phyloP scores from a whole-genome alignment of 2,113 vertebrate species.

The Patagioenas fasciata region DNA sequence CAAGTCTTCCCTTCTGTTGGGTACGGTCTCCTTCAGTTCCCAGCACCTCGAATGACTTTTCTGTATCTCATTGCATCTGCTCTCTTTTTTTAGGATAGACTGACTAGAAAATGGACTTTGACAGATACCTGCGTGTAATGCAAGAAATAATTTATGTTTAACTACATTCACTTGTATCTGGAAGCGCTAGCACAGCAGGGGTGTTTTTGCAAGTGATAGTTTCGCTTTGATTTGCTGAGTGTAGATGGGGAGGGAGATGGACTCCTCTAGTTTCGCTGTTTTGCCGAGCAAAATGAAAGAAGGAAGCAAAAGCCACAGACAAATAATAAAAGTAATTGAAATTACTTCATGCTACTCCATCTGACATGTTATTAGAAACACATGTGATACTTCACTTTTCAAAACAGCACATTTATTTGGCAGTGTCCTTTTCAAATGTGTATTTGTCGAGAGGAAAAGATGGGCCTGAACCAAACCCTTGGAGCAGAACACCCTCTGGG shows the following conservation, averaged over 20 bases:
- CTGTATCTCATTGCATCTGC: not conserved
- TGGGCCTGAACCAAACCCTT: constrained; percentile 32
- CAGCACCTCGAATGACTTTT: not conserved
- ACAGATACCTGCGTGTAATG: not conserved
- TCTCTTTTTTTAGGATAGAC: not conserved
- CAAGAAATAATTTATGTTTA: not conserved
- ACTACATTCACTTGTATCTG: not conserved
- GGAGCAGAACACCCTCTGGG: constrained; percentile 23
- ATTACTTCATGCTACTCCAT: constrained; percentile 52
- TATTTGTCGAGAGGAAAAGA: constrained; percentile 29
- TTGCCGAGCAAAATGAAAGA: constrained; percentile 44
- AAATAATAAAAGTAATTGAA: constrained; percentile 62
- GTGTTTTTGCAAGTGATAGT: not conserved
- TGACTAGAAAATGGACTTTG: not conserved
- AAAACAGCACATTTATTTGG: constrained; percentile 51
- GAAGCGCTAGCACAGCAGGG: not conserved
- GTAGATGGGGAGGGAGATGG: not conserved
- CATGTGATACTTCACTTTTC: constrained; percentile 29
- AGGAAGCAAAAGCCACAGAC: constrained; percentile 52
- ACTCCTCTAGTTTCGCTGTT: constrained; percentile 13
- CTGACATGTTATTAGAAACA: constrained; percentile 58
- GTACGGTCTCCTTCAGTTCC: not conserved
- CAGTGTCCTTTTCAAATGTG: constrained; percentile 25
- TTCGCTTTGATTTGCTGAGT: constrained; percentile 11
- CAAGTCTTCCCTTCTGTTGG: not conserved